Base-by-base conservation (phyloP, 2,888 invertebrate species). In the Apotomis capreana region DNA sequence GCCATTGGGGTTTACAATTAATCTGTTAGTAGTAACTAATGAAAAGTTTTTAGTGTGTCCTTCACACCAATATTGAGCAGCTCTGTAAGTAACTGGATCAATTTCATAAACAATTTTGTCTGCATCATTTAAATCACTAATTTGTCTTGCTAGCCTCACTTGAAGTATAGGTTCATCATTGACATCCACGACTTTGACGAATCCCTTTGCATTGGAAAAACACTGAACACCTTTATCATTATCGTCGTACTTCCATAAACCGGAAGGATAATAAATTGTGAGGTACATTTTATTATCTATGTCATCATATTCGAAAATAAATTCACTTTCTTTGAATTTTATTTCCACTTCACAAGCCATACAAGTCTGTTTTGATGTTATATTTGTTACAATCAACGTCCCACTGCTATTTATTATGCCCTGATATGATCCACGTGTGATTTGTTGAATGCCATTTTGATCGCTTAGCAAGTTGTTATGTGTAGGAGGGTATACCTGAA, bases 11-110 rank as follows among this genome's bases (percentile, higher is more conserved):
- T 90, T 91, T 0, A 94, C 94, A 37, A 95, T 83, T 44, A 95
- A 84, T 81, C 85, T 94, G 10, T 92, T 83, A 0, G 95, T 94
- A 69, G 83, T 78, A 15, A 95, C 81, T 26, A 93, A 80, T n/a
- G 91, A 84, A 78, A 94, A 94, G 74, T 94, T 87, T 70, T 87
- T 87, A 4, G 94, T 90, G 77, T 95, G 94, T 0, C 94, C 95
- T 84, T 95, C 94, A 81, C 96, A 95, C 95, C 95, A 95, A 81
- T 95, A 96, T 76, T 94, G 91, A 0, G 95, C 95, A 0, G 95
- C 92, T 73, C 92, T 89, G 57, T 94, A 88, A 3, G 88, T 90
- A 57, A 94, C 86, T 1, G 94, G 82, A 75, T 94, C 87, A 3
- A 96, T 79, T 69, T 90, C 84, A 75, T 94, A 95, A 4, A 95